A percentile compares a stretch with the other conserved stretches of the same genome.
Evolutionary conservation across 2,888 invertebrate species (phyloP).

Genomic region (Stramonita haemastoma): DNA sequence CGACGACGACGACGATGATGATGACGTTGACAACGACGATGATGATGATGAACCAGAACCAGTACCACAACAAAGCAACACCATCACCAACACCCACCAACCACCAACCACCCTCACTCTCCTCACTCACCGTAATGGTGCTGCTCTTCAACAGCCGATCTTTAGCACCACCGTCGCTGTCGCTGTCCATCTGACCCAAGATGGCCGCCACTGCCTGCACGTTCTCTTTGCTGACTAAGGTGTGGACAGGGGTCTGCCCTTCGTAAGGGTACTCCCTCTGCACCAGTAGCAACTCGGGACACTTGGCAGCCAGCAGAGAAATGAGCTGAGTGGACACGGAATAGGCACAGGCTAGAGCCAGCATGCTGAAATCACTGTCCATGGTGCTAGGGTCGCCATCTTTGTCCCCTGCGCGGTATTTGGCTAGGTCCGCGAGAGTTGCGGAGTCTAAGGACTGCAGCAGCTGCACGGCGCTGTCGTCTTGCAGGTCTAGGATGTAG

Average conservation of each 20-base stretch:
- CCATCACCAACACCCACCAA: too few relatives aligned
- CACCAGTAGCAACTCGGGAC: constrained; percentile 40
- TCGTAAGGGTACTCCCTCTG: constrained; percentile 44
- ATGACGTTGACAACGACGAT: neutral
- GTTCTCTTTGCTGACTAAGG: constrained; percentile 53
- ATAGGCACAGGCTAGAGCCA: neutral
- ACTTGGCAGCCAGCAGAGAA: neutral
- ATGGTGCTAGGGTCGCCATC: neutral
- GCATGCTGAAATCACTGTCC: constrained; percentile 13
- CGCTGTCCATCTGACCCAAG: constrained; percentile 31
- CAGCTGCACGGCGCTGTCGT: neutral
- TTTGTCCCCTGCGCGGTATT: constrained; percentile 1
- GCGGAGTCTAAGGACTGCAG: neutral
- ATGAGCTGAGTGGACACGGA: constrained; percentile 15
- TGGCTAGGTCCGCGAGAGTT: neutral
- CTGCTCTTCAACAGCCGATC: neutral
- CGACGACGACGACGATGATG: too few relatives aligned
- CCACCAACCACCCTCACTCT: too few relatives aligned
- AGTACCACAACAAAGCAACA: too few relatives aligned
- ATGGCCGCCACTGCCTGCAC: constrained; percentile 44
- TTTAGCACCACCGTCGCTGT: neutral
- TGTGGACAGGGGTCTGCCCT: constrained; percentile 59
- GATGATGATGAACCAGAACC: neutral
- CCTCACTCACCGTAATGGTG: neutral
- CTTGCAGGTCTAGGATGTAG: constrained; percentile 2